These are phyloP conservation scores for Pantelozetes paolii DNA, from an alignment of 2,888 invertebrate genomes.

Conservation along the genomic window DNA sequence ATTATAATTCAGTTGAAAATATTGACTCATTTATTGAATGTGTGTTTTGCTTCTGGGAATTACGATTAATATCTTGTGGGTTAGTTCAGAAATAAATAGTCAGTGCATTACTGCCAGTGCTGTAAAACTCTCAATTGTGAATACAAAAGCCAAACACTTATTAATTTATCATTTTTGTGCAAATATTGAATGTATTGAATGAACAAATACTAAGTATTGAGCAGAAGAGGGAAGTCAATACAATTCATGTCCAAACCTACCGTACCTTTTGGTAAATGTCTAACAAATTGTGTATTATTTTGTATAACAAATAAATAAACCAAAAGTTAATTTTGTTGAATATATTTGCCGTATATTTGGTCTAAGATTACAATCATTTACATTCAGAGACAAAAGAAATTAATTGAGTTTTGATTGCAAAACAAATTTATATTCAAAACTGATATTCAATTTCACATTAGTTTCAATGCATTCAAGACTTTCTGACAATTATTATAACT, in stretches of 20 bases:
- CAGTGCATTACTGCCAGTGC: not conserved
- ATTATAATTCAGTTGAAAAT: not conserved
- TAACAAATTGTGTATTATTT: too few species aligned
- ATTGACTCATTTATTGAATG: not conserved
- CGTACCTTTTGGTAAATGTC: not conserved
- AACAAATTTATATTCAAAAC: not conserved
- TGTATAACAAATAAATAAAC: not conserved
- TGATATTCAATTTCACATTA: conserved; percentile 18
- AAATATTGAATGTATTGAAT: conserved; percentile 18
- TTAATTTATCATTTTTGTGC: conserved; percentile 19
- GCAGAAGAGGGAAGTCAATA: not conserved
- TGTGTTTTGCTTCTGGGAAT: not conserved
- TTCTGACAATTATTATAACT: not conserved
- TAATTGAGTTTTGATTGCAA: conserved; percentile 11
- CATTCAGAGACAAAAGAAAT: not conserved
- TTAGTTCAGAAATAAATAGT: not conserved
- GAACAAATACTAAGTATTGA: not conserved
- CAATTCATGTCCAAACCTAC: not conserved
- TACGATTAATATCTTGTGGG: not conserved
- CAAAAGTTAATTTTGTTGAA: not conserved
- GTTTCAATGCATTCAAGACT: not conserved
- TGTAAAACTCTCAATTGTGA: not conserved
- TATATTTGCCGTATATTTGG: not conserved
- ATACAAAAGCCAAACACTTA: not conserved
- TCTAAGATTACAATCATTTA: not conserved